Evolutionary conservation across 2,113 vertebrate species (phyloP).

Genomic region (human (Homo sapiens)): GRCh38 chr9:110622501-110623000

Average conservation of each 20-base stretch:
- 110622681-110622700: neutral
- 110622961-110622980: neutral
- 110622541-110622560: neutral
- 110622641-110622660: neutral
- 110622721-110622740: neutral
- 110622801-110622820: neutral
- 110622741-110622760: constrained; percentile 4
- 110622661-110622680: neutral
- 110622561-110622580: neutral
- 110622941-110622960: constrained; percentile 13
- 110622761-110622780: neutral
- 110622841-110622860: neutral
- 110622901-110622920: neutral
- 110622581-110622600: neutral
- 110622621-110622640: neutral
- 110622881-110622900: neutral
- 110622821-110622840: neutral
- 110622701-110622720: neutral
- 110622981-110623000: neutral
- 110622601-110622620: neutral
- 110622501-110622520: neutral
- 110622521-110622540: neutral
- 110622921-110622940: neutral
- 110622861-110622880: neutral
- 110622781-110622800: neutral